Evolutionary conservation across 1,140 invertebrate species (phyloP).

Genomic region (Mamestra configurata): DNA sequence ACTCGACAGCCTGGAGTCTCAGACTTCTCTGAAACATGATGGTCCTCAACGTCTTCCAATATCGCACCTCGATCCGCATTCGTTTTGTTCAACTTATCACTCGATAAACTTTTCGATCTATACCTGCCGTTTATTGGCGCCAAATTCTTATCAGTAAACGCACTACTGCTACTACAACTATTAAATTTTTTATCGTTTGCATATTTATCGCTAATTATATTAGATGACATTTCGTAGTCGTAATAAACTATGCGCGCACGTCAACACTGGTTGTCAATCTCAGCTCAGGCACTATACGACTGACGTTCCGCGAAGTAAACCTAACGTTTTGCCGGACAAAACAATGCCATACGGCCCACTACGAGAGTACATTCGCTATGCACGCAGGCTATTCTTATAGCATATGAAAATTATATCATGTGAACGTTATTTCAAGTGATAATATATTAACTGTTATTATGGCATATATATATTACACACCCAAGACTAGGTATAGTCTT

Average conservation of each 20-base stretch:
- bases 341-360: slow-evolving; percentile 74
- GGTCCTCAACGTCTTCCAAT: slow-evolving; percentile 81
- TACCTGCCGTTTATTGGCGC: slow-evolving; percentile 76
- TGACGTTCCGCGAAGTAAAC: slow-evolving; percentile 69
- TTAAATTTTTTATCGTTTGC: slow-evolving; percentile 81
- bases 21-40: slow-evolving; percentile 76
- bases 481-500: too few relatives aligned
- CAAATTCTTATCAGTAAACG: slow-evolving; percentile 76
- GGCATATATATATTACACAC: too few relatives aligned
- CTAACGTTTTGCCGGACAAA: slow-evolving; percentile 81
- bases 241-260: slow-evolving; percentile 67
- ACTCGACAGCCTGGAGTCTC: slow-evolving; percentile 84
- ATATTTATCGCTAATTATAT: slow-evolving; percentile 79
- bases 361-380: slow-evolving; percentile 63
- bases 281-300: slow-evolving; percentile 71
- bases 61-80: slow-evolving; percentile 82
- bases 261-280: slow-evolving; percentile 76
- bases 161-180: slow-evolving; percentile 90
- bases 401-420: too few relatives aligned
- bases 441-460: too few relatives aligned
- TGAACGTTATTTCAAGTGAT: too few relatives aligned
- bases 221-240: slow-evolving; percentile 79
- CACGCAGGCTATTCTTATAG: too few relatives aligned
- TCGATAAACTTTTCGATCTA: slow-evolving; percentile 83
- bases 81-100: slow-evolving; percentile 83